These are phyloP conservation scores for Catharus fuscescens DNA, from an alignment of 2,113 vertebrate genomes.

Conservation along the genomic window DNA sequence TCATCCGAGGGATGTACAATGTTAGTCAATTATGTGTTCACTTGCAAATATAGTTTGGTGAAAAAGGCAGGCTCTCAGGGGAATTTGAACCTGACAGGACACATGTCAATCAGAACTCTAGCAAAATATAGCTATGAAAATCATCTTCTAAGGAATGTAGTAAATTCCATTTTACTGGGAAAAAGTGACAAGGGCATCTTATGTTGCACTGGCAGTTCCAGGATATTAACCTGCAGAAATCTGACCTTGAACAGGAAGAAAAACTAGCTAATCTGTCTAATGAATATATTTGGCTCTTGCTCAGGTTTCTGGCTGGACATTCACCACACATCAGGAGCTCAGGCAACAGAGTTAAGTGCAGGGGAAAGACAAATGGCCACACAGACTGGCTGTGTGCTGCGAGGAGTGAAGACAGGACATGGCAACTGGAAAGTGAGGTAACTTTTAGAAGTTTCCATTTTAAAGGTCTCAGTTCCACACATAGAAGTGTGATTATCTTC, in stretches of 20 bases:
- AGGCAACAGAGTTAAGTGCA: not conserved
- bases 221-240: not conserved
- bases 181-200: not conserved
- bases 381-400: not conserved
- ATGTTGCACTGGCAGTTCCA: rapidly evolving
- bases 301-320: not conserved
- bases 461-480: not conserved
- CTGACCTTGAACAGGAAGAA: not conserved
- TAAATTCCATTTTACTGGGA: not conserved
- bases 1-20: not conserved
- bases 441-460: not conserved
- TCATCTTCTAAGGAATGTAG: not conserved
- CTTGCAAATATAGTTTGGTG: not conserved
- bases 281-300: not conserved
- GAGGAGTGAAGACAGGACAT: not conserved
- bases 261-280: not conserved
- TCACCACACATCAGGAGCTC: not conserved
- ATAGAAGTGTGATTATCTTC: not conserved
- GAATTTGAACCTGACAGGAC: not conserved
- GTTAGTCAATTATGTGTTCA: not conserved
- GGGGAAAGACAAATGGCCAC: not conserved
- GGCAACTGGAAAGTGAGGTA: not conserved
- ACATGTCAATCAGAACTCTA: not conserved
- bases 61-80: not conserved
- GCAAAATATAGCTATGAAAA: slow-evolving; percentile 1